A percentile compares a stretch with the other conserved stretches of the same genome.
phyloP scores from a whole-genome alignment of 37 sponge, comb jelly and placozoan species.

The Hormiphora californensis region DNA sequence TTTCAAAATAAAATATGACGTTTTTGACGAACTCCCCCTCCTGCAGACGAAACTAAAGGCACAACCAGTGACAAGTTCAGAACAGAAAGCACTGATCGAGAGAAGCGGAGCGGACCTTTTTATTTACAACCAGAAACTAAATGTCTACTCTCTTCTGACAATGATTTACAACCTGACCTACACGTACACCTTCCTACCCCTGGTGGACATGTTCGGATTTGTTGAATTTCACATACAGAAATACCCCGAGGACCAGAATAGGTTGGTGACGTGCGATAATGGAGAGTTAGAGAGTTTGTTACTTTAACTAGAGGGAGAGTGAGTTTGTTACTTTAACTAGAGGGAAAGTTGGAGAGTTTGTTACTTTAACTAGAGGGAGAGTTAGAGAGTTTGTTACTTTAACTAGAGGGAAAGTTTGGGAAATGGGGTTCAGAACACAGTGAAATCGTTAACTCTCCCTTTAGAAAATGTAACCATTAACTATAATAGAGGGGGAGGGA shows the following conservation, averaged over 20 bases:
- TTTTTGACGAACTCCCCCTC: too few species aligned
- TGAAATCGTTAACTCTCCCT: too few species aligned
- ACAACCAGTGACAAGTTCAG: too few species aligned
- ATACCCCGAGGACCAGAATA: neutral
- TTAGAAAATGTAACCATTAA: too few species aligned
- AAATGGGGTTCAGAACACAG: too few species aligned
- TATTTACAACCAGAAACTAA: neutral
- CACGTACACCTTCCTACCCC: neutral
- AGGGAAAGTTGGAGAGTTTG: neutral
- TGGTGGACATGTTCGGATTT: neutral
- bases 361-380: neutral
- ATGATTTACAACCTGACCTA: slow-evolving; percentile 35
- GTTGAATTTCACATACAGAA: neutral
- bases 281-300: neutral
- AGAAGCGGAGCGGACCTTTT: too few species aligned
- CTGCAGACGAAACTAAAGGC: too few species aligned
- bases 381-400: neutral
- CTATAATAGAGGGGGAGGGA: too few species aligned
- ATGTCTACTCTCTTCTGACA: slow-evolving; percentile 29
- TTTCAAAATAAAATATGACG: too few species aligned
- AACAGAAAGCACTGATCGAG: too few species aligned
- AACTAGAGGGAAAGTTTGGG: neutral
- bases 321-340: neutral
- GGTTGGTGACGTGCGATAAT: neutral
- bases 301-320: neutral